These are phyloP conservation scores for Henicopernis longicauda DNA, from an alignment of 2,113 vertebrate genomes.

Conservation along the genomic window DNA sequence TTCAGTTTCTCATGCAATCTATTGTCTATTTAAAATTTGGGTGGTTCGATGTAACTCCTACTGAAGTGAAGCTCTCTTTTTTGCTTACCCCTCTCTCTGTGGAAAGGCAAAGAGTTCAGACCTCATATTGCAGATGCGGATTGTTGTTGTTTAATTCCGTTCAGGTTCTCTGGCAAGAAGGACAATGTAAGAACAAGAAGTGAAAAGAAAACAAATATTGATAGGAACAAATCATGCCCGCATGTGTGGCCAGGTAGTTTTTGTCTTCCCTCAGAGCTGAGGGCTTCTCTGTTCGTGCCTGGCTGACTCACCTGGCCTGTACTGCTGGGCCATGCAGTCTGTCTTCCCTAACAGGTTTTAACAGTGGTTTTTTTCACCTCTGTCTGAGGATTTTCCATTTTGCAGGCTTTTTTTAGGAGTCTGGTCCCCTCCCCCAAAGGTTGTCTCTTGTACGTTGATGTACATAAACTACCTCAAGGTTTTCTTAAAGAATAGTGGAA, in stretches of 20 bases:
- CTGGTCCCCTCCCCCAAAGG: not conserved
- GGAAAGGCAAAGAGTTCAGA: not conserved
- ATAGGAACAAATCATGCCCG: not conserved
- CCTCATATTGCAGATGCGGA: not conserved
- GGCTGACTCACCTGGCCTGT: not conserved
- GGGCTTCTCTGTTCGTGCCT: not conserved
- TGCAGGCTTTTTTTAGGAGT: not conserved
- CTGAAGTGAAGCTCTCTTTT: not conserved
- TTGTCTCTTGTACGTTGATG: not conserved
- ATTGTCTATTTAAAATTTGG: not conserved
- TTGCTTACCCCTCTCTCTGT: not conserved
- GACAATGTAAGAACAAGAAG: not conserved
- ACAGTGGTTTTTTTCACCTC: not conserved
- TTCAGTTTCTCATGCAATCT: not conserved
- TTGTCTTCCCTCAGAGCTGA: not conserved
- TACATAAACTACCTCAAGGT: not conserved
- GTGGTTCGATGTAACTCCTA: not conserved
- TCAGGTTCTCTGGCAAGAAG: not conserved
- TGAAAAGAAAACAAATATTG: not conserved
- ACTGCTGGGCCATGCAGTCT: not conserved
- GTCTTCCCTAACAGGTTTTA: not conserved
- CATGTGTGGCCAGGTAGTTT: fast-evolving
- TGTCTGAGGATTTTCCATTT: not conserved
- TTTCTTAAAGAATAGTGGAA: constrained; percentile 50
- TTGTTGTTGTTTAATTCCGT: not conserved